Evolutionary conservation across 2,888 invertebrate genomes (phyloP), one percentile per base, ranked within the genome.

Genomic region (Elysia crispata): DNA sequence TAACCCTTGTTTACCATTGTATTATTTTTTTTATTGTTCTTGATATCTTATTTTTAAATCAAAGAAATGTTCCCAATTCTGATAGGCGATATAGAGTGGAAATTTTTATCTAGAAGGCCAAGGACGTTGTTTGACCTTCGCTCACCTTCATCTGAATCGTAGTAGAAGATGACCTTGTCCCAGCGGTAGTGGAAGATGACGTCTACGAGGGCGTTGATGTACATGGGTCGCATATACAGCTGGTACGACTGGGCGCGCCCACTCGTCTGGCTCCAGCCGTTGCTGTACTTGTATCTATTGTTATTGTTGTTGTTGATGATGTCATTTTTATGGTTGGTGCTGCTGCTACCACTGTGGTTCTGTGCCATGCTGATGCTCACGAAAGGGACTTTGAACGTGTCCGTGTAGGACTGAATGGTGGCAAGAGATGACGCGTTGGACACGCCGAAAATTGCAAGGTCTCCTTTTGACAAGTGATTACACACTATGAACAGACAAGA

Each of bases 341-440:
- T 60, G 31, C 31, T 67, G 67, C 67, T 30, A 25, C 30, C 20
- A 25, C 30, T 67, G 67, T 41, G 41, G 83, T 88, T 87, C 50
- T 86, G 83, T 0, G 88, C 84, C 85, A 86, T 85, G 72, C 87
- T 85, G 62, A 86, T 81, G 5, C 87, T 87, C 66, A 89, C 78
- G 80, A 84, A 89, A 11, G 89, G 89, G 80, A 89, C 86, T 69
- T 85, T 79, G 83, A 89, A 89, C 3, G 87, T 86, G 67, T 84
- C 82, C 76, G 85, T 86, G 85, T 86, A 89, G 6, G 89, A 87
- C 76, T 86, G 86, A 73, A 89, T 83, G 30, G 87, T 87, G 67
- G 88, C 83, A 75, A 87, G 69, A 11, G 87, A 87, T 30, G 85
- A 83, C 3, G 85, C 83, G 50, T 86, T 86, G 82, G 88, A 87